A percentile compares a stretch with the other conserved stretches of the same genome.
Evolutionary conservation across 2,797 vertebrate genomes (phyloP).

Genomic region (Sebastes trivittatus): DNA sequence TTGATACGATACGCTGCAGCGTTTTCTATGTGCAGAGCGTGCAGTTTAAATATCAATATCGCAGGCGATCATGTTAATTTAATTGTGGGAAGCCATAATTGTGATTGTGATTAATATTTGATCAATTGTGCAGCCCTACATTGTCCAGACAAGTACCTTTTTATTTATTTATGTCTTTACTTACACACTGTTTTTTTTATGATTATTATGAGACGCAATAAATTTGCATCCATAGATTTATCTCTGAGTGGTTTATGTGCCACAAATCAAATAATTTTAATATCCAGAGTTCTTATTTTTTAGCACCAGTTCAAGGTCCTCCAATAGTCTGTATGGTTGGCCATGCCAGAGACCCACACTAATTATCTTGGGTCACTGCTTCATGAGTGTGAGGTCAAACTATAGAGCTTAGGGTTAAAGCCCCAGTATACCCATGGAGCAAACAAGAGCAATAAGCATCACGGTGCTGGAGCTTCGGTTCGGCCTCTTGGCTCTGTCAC

Average conservation of each 20-base stretch:
- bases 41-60: background rate
- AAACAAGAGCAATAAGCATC: background rate
- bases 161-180: background rate
- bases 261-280: background rate
- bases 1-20: background rate
- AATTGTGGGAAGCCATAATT: background rate
- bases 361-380: conserved; percentile 4
- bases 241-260: background rate
- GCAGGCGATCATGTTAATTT: background rate
- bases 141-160: background rate
- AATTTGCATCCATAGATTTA: background rate
- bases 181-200: background rate
- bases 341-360: background rate
- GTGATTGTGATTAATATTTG: background rate
- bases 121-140: background rate
- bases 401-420: background rate
- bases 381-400: conserved; percentile 4
- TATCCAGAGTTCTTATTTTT: background rate
- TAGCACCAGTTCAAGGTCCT: background rate
- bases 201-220: background rate
- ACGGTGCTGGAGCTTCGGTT: background rate
- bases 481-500: conserved; percentile 31
- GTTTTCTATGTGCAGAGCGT: background rate
- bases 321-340: background rate
- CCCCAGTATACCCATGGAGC: background rate